Base-by-base conservation (phyloP, 2,888 invertebrate species). In the Nysson spinosus region DNA sequence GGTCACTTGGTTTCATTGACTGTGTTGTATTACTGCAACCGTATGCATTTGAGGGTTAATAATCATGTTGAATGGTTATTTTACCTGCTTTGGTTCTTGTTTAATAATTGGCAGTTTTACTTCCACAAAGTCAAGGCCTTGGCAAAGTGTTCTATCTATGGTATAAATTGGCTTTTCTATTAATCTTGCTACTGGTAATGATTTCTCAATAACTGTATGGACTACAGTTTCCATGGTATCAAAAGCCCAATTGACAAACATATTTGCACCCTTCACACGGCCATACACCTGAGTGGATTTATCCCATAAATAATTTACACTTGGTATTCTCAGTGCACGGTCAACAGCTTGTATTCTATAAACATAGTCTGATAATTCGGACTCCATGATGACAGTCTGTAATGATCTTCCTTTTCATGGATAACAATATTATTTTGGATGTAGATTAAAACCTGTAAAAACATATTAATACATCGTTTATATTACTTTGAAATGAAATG, bases 181-280 rank as follows among this genome's bases (percentile, higher is more conserved):
- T n/a, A 84, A 72, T 54, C 79, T 80, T 2, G 84, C 85, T 12
- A 87, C 78, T 0, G 84, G 85, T 35, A 79, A 46, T 6, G 82
- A 79, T 40, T 79, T 83, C 54, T 82, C 79, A 20, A 82, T 68
- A 20, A 84, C 72, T 1, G 72, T 69, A 22, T 69, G 73, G 14
- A 83, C 60, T 16, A 80, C 67, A 40, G 65, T 80, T 79, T 93
- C 93, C 0, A 93, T 91, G 1, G 92, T 91, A 14, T 90, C 91
- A 2, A 93, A 86, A 0, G 93, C 92, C 92, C 93, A 93, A 85
- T 91, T 91, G 14, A 92, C 88, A 46, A 93, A 88, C 3, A 91
- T 90, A 82, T 92, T 92, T 12, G 91, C 90, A 50, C 91, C 92
- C 81, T 91, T 91, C 37, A 91, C 89, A 83, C 84, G 89, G 17